Percentiles rank a stretch among this genome's conserved stretches.
Conservation (phyloP, 2,888 invertebrate species). For the Amphiduros pacificus region DNA sequence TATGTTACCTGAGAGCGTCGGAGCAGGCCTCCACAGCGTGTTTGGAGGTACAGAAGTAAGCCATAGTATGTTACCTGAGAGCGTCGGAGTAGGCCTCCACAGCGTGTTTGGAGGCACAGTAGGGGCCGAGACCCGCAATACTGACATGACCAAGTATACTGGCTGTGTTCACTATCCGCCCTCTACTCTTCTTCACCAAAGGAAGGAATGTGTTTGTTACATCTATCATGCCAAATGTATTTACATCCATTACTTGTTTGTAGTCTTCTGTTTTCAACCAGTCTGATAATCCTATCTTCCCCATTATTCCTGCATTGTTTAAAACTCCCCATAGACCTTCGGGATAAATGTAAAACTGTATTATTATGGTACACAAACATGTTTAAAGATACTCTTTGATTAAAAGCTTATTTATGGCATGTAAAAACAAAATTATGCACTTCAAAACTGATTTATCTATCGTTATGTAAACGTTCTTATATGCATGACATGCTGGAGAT, state of each 20-base stretch:
- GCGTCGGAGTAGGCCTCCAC: constrained; percentile 43
- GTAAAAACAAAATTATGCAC: too few species aligned
- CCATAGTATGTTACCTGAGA: constrained; percentile 44
- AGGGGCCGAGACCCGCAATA: constrained; percentile 29
- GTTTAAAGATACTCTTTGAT: too few species aligned
- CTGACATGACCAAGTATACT: constrained; percentile 39
- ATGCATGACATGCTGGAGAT: too few species aligned
- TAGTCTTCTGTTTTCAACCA: constrained; percentile 22
- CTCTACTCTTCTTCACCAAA: constrained; percentile 35
- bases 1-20: too few species aligned
- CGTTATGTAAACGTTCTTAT: too few species aligned
- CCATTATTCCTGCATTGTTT: constrained; percentile 48
- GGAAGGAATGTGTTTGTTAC: constrained; percentile 40
- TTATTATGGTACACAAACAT: too few species aligned
- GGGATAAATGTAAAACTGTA: too few species aligned
- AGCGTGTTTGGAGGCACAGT: constrained; percentile 45
- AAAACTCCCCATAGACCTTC: constrained; percentile 50
- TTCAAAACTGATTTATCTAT: too few species aligned
- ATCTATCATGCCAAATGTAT: constrained; percentile 54
- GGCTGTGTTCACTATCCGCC: constrained; percentile 43
- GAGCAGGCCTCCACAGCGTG: too few species aligned
- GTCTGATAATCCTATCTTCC: constrained; percentile 19
- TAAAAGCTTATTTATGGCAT: too few species aligned
- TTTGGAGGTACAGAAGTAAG: too few species aligned
- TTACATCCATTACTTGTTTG: constrained; percentile 32